Base-by-base conservation (phyloP, 1,140 invertebrate species). In the Plutomurus gul region DNA sequence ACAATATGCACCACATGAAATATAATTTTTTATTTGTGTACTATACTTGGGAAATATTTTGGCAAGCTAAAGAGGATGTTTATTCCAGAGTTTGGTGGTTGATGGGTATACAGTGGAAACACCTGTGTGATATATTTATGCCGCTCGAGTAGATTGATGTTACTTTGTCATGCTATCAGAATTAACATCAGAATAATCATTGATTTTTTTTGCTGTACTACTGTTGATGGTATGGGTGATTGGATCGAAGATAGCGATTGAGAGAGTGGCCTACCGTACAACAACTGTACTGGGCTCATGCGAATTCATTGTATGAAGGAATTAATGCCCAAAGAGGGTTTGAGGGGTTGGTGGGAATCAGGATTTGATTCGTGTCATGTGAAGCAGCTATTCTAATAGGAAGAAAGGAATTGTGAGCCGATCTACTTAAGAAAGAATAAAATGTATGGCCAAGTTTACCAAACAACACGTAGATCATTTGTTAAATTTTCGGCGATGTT, bases 401-500 rank as follows among this genome's bases (percentile, higher is more conserved):
- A 71, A 40, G n/a, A 72, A 72, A n/a, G 27, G 7, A n/a, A 33
- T 65, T 65, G 30, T 65, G n/a, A 56, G 47, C 11, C 30, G 18
- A 25, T 75, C 20, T 75, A 37, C 74, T 75, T 51, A 75, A 46
- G 78, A 56, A 75, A 70, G 51, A 76, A 76, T 80, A 25, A 76
- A 80, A 80, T 80, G 71, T 76, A 76, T 76, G 74, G 76, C 10
- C n/a, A 65, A 74, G 76, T 77, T 77, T 74, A 77, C 43, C 78
- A 65, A 77, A 81, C 75, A 81, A 77, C 39, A 73, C 47, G 60
- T 77, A 46, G 25, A 75, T 81, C 79, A 81, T 81, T 81, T 81
- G 79, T 81, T 77, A 77, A 81, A 81, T 77, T 75, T 81, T 51
- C 39, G 65, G 73, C 51, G 37, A 75, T 75, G 76, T 77, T 81